Conservation (phyloP, 2,797 vertebrate genomes). For the Acanthiza pusilla region DNA sequence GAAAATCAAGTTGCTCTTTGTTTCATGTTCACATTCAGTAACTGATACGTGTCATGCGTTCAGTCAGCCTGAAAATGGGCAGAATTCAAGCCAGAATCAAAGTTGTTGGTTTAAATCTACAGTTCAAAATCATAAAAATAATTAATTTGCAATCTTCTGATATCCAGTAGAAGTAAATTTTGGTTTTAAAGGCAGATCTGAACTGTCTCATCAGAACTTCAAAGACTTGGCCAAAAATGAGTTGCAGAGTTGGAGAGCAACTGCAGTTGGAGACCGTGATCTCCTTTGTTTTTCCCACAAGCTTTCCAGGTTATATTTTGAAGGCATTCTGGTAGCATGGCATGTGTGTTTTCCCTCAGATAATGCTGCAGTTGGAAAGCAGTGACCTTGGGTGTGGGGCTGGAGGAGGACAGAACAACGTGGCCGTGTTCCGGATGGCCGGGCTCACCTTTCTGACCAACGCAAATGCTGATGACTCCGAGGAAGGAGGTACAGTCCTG, state of each 20-base stretch:
- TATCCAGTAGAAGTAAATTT: not conserved
- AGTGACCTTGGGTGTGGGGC: conserved; percentile 90
- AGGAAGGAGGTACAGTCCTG: conserved; percentile 61
- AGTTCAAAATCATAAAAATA: not conserved
- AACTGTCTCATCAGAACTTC: not conserved
- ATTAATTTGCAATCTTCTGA: fast-evolving
- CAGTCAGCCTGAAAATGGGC: not conserved
- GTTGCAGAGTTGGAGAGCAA: not conserved
- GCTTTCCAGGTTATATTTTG: not conserved
- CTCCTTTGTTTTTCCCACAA: not conserved
- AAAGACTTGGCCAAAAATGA: not conserved
- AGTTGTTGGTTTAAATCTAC: not conserved
- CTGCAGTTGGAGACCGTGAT: fast-evolving
- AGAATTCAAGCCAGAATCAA: not conserved
- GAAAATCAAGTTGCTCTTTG: not conserved
- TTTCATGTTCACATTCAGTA: not conserved
- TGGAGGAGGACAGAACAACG: conserved; percentile 83
- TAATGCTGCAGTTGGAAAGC: conserved; percentile 79
- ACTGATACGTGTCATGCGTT: not conserved
- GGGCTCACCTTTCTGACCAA: conserved; percentile 92
- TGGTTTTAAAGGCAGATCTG: not conserved
- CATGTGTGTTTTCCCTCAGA: conserved; percentile 64
- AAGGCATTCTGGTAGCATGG: not conserved
- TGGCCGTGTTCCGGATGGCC: conserved; percentile 81
- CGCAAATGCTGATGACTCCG: conserved; percentile 74